Conservation (phyloP, 2,797 vertebrate genomes). For the Austrolebias charrua region DNA sequence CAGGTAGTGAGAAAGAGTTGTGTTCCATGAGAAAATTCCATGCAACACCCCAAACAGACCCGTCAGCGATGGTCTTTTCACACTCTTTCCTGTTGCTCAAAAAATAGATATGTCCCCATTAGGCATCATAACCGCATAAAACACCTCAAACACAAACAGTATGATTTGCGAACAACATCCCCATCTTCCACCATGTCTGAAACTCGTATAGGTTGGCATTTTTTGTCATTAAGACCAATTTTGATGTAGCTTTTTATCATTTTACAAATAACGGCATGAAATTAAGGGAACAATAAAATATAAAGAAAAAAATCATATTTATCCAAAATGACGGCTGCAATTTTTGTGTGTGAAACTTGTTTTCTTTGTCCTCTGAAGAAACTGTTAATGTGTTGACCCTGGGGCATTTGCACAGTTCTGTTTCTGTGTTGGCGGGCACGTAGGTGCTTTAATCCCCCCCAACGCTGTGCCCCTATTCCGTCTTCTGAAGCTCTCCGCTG, state of each 20-base stretch:
- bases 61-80: slow-evolving; percentile 62
- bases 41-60: slow-evolving; percentile 65
- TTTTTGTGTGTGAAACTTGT: slow-evolving; percentile 77
- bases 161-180: slow-evolving; percentile 70
- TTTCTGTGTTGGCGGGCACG: slow-evolving; percentile 82
- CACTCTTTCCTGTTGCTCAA: slow-evolving; percentile 60
- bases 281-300: slow-evolving; percentile 59
- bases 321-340: slow-evolving; percentile 80
- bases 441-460: slow-evolving; percentile 75
- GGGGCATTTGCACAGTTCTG: slow-evolving; percentile 83
- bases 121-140: slow-evolving; percentile 72
- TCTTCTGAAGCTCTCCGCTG: slow-evolving; percentile 93
- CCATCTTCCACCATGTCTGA: slow-evolving; percentile 64
- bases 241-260: slow-evolving; percentile 61
- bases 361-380: slow-evolving; percentile 83
- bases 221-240: slow-evolving; percentile 64
- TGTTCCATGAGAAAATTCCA: slow-evolving; percentile 53
- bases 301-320: slow-evolving; percentile 24
- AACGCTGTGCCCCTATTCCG: slow-evolving; percentile 82
- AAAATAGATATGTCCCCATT: slow-evolving; percentile 64
- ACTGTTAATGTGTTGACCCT: slow-evolving; percentile 80
- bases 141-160: slow-evolving; percentile 76
- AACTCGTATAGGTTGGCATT: slow-evolving; percentile 68
- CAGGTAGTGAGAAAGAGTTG: slow-evolving; percentile 55
- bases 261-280: slow-evolving; percentile 67